Evolutionary conservation across 2,888 invertebrate species (phyloP).

Genomic region (Lobophora halterata): DNA sequence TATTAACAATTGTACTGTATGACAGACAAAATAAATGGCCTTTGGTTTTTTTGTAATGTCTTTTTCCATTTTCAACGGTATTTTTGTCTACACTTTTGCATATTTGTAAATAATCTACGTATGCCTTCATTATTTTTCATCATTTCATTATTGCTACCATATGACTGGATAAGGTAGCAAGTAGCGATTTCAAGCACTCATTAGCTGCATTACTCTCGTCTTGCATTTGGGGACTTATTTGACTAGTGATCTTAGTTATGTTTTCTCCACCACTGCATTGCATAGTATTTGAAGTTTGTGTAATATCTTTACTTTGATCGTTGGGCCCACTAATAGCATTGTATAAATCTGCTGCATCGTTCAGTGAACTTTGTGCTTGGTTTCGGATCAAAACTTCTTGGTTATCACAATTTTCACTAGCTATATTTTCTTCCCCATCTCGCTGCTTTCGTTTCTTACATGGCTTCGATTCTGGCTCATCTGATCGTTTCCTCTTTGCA

Average conservation of each 20-base stretch:
- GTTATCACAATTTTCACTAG: not conserved
- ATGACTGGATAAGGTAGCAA: slow-evolving; percentile 33
- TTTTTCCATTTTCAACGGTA: slow-evolving; percentile 14
- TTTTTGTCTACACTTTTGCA: slow-evolving; percentile 6
- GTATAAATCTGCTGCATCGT: too few species aligned
- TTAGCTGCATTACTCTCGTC: slow-evolving; percentile 1
- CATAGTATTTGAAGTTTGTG: not conserved
- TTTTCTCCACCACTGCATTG: not conserved
- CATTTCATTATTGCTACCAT: slow-evolving; percentile 36
- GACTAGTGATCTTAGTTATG: too few species aligned
- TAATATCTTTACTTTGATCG: not conserved
- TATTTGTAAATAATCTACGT: slow-evolving; percentile 18
- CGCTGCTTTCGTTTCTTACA: not conserved
- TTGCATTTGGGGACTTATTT: slow-evolving; percentile 4
- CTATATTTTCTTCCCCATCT: not conserved
- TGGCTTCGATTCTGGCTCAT: not conserved
- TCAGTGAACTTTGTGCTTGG: not conserved
- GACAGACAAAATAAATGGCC: slow-evolving; percentile 40
- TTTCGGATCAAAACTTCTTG: not conserved
- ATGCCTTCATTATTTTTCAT: slow-evolving; percentile 33
- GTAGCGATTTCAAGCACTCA: slow-evolving; percentile 17
- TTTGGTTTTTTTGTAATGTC: slow-evolving; percentile 31
- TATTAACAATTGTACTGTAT: slow-evolving; percentile 33
- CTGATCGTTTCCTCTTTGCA: not conserved
- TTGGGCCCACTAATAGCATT: too few species aligned